Conservation (phyloP, 2,888 invertebrate genomes). For the Nomada ferruginata region DNA sequence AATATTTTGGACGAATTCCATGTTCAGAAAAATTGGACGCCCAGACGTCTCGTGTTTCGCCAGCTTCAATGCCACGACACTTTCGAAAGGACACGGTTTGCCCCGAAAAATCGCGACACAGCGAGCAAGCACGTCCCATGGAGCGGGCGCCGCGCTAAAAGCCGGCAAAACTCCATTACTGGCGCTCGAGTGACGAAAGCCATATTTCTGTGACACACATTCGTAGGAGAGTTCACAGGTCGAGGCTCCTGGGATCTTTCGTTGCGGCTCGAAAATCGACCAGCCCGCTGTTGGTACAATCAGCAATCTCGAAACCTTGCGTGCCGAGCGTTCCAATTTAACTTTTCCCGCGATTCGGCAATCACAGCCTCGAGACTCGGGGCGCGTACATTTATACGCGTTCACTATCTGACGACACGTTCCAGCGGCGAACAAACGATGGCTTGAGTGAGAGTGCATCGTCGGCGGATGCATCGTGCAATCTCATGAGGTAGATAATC, state of each 20-base stretch:
- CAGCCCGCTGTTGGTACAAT: not conserved
- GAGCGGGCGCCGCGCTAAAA: not conserved
- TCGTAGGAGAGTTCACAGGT: constrained; percentile 19
- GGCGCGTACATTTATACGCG: not conserved
- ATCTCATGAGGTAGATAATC: constrained; percentile 36
- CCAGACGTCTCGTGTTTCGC: no score
- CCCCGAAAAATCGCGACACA: not conserved
- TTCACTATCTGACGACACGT: constrained; percentile 20
- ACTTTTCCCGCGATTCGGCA: constrained; percentile 56
- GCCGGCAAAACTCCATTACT: constrained; percentile 11
- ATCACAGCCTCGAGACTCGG: constrained; percentile 18
- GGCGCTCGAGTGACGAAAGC: constrained; percentile 6
- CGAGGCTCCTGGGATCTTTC: constrained; percentile 13
- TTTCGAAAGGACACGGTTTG: not conserved
- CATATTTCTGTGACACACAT: not conserved
- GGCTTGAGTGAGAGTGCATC: constrained; percentile 16
- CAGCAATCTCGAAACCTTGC: constrained; percentile 56
- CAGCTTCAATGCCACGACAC: not conserved
- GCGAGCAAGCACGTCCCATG: not conserved
- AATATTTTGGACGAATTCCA: no score
- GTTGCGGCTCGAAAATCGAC: constrained; percentile 12
- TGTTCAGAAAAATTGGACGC: no score
- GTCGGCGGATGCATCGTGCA: constrained; percentile 19
- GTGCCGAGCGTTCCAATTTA: constrained; percentile 63
- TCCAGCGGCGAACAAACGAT: constrained; percentile 25